A percentile compares a stretch with the other conserved stretches of the same genome.
Conservation (phyloP, 2,113 vertebrate genomes). For the Pagrus major region DNA sequence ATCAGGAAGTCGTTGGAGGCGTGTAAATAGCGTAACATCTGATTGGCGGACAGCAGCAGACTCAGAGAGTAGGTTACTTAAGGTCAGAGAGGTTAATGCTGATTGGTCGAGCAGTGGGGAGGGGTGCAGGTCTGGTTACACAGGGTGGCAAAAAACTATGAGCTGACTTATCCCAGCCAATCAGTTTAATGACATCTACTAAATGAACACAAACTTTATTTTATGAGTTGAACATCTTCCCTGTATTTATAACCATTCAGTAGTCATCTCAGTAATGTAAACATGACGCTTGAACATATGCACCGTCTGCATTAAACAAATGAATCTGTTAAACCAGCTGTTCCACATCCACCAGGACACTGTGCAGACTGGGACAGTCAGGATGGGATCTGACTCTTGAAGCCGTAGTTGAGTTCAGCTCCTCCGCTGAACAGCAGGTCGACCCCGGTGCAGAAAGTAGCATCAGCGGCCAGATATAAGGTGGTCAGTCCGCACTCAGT, state of each 20-base stretch:
- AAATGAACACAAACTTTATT: not conserved
- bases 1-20: constrained; percentile 38
- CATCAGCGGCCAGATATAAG: constrained; percentile 86
- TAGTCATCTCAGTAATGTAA: not conserved
- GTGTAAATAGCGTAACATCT: constrained; percentile 34
- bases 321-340: not conserved
- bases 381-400: constrained; percentile 79
- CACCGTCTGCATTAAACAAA: not conserved
- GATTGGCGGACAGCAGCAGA: constrained; percentile 63
- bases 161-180: not conserved
- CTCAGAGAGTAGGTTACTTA: constrained; percentile 29
- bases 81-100: constrained; percentile 31
- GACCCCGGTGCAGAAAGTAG: constrained; percentile 87
- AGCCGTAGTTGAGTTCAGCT: constrained; percentile 86
- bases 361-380: not conserved
- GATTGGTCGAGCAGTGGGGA: constrained; percentile 72
- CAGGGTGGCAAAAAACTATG: not conserved
- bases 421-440: constrained; percentile 87
- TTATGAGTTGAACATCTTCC: not conserved
- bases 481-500: constrained; percentile 83
- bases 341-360: not conserved
- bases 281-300: not conserved
- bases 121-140: constrained; percentile 46
- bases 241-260: not conserved
- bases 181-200: rapidly evolving